phyloP scores from a whole-genome alignment of 2,113 vertebrate species.

The Struthio camelus region DNA sequence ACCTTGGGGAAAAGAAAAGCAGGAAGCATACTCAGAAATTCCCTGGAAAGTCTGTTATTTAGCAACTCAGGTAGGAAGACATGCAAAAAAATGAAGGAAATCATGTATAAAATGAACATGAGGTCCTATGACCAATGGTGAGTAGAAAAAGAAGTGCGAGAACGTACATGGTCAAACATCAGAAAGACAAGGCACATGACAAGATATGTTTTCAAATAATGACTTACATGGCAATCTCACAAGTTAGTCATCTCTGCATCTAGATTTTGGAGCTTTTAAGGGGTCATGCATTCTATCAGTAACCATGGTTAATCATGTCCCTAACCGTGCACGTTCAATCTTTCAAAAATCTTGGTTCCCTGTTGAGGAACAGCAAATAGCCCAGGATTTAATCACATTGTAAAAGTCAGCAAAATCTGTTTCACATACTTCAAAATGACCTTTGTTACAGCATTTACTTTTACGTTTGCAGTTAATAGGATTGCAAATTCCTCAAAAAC shows the following conservation, averaged over 20 bases:
- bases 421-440: not conserved
- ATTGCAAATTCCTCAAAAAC: not conserved
- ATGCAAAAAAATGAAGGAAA: not conserved
- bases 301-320: not conserved
- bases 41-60: not conserved
- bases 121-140: not conserved
- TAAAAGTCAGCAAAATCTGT: not conserved
- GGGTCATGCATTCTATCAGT: not conserved
- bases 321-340: not conserved
- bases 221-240: not conserved
- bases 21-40: not conserved
- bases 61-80: not conserved
- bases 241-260: not conserved
- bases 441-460: not conserved
- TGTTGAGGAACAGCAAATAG: not conserved
- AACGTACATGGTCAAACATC: not conserved
- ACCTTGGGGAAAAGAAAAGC: not conserved
- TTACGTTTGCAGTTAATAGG: not conserved
- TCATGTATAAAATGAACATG: not conserved
- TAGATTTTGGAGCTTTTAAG: not conserved
- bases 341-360: not conserved
- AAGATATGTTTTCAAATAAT: not conserved
- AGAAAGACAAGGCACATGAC: not conserved
- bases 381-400: not conserved
- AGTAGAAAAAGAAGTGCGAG: not conserved